Percentiles rank a stretch among this genome's conserved stretches.
Conservation (phyloP, 1,140 invertebrate genomes). For the Macrocentrus cingulum region DNA sequence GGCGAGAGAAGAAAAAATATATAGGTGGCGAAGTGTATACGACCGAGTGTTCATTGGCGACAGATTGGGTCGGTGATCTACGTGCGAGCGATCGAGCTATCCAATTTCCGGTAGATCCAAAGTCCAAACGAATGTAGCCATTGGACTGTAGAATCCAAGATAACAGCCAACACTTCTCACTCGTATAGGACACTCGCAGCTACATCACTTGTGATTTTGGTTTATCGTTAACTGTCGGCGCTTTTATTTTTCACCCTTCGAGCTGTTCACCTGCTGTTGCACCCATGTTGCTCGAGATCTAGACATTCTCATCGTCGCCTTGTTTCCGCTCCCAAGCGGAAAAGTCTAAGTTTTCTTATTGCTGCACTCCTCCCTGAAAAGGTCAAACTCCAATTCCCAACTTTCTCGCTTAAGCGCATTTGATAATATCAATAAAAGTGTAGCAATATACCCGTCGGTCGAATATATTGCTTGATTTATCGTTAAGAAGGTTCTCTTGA, state of each 20-base stretch:
- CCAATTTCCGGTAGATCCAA: conserved; percentile 1
- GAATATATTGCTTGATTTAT: too few species aligned
- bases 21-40: conserved; percentile 2
- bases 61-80: background rate
- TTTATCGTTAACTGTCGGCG: background rate
- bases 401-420: too few species aligned
- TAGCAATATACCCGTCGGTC: too few species aligned
- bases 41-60: background rate
- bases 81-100: conserved; percentile 1
- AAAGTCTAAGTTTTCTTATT: conserved; percentile 24
- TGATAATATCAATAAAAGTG: too few species aligned
- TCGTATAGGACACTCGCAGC: background rate
- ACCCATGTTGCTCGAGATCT: background rate
- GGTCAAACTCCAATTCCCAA: too few species aligned
- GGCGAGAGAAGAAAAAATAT: background rate
- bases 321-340: background rate
- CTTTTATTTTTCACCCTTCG: conserved; percentile 1
- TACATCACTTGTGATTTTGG: conserved; percentile 10
- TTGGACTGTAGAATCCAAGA: conserved; percentile 9
- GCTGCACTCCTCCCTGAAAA: too few species aligned
- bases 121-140: background rate
- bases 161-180: conserved; percentile 4
- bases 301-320: background rate
- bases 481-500: too few species aligned
- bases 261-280: background rate